phyloP scores from a whole-genome alignment of 2,113 vertebrate species.

The Ammodytes marinus region DNA sequence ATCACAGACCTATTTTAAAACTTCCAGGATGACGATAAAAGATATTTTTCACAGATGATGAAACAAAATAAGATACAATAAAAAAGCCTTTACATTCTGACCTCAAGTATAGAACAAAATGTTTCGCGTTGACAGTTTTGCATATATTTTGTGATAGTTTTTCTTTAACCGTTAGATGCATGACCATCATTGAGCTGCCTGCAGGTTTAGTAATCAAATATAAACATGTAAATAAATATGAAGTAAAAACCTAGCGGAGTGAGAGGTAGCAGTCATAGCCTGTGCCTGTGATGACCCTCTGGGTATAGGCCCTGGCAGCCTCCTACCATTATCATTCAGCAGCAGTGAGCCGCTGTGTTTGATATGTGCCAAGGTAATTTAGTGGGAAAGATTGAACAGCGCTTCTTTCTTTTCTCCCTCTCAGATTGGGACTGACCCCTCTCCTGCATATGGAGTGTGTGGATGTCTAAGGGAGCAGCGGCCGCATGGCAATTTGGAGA shows the following conservation, averaged over 20 bases:
- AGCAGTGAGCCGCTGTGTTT: constrained; percentile 78
- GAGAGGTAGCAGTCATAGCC: constrained; percentile 55
- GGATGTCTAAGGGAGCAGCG: constrained; percentile 19
- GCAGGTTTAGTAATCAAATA: constrained; percentile 12
- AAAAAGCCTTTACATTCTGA: no score
- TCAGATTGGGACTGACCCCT: constrained; percentile 39
- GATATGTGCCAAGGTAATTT: constrained; percentile 82
- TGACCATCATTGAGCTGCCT: neutral
- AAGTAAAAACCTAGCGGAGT: neutral
- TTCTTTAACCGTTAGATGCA: neutral
- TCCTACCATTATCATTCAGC: constrained; percentile 79
- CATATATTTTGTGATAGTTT: constrained; percentile 14
- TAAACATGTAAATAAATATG: neutral
- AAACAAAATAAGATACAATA: no score
- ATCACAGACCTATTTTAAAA: no score
- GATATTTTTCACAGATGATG: no score
- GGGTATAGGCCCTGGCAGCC: constrained; percentile 72
- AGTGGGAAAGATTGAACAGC: constrained; percentile 78
- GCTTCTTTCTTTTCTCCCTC: constrained; percentile 43
- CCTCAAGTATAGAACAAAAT: no score
- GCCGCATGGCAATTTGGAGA: constrained; percentile 1
- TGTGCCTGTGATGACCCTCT: constrained; percentile 63
- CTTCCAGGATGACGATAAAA: no score
- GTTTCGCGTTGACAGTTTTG: neutral
- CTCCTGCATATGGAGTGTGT: constrained; percentile 31